Evolutionary conservation across 2,888 invertebrate species (phyloP).

Genomic region (Linnaemya tessellans): DNA sequence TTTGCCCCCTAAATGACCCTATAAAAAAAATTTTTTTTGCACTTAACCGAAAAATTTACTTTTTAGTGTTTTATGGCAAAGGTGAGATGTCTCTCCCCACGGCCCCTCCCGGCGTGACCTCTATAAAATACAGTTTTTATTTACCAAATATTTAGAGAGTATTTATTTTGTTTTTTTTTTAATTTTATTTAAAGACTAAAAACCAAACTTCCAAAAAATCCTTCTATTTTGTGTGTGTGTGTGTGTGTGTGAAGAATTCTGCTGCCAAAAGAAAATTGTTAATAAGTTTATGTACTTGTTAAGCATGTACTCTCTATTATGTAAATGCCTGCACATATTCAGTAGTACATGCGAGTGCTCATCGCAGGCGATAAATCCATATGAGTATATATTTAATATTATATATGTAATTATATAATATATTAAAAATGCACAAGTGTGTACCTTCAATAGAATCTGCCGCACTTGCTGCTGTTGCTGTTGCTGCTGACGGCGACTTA

Average conservation of each 20-base stretch:
- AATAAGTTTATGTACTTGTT: slow-evolving; percentile 20
- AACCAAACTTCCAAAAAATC: background rate
- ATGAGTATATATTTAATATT: slow-evolving; percentile 7
- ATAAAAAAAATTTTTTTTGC: no score
- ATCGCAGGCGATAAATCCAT: background rate
- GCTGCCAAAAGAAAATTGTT: slow-evolving; percentile 35
- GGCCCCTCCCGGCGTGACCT: no score
- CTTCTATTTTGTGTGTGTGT: background rate
- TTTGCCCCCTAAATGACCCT: no score
- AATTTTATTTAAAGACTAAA: background rate
- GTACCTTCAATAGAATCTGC: background rate
- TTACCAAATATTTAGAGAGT: no score
- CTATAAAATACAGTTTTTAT: no score
- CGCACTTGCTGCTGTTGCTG: slow-evolving; percentile 11
- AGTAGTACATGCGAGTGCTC: background rate
- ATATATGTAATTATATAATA: slow-evolving; percentile 40
- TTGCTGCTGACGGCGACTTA: slow-evolving; percentile 15
- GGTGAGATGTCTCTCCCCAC: no score
- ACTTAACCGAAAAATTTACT: no score
- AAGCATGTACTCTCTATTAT: slow-evolving; percentile 8
- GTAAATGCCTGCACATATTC: background rate
- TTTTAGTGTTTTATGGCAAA: no score
- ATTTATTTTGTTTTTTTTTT: no score
- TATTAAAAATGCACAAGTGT: slow-evolving; percentile 26
- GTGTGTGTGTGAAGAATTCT: background rate